phyloP scores from a whole-genome alignment of 2,888 invertebrate species.

The Osedax fenrisi region DNA sequence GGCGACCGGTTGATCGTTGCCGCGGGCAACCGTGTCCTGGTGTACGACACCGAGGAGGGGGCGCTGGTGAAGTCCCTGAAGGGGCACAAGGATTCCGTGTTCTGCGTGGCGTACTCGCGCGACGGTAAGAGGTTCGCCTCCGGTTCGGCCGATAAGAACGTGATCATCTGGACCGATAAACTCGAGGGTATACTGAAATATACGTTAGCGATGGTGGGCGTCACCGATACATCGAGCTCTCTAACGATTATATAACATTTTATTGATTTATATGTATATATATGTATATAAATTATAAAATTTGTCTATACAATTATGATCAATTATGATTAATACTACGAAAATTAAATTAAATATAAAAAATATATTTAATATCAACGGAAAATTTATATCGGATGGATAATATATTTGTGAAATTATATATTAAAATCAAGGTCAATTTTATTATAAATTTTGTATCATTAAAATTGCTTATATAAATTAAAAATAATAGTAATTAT shows the following conservation, averaged over 20 bases:
- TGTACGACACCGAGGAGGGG: slow-evolving; percentile 83
- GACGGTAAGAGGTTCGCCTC: slow-evolving; percentile 94
- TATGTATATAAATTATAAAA: not conserved
- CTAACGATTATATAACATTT: too few species aligned
- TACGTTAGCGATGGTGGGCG: slow-evolving; percentile 65
- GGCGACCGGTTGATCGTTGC: slow-evolving; percentile 84
- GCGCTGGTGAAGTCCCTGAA: slow-evolving; percentile 77
- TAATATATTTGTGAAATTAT: too few species aligned
- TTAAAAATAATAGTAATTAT: too few species aligned
- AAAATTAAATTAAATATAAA: not conserved
- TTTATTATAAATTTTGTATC: too few species aligned
- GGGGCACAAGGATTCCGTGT: slow-evolving; percentile 83
- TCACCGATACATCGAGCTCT: too few species aligned
- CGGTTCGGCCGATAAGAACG: slow-evolving; percentile 88
- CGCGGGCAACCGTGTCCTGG: slow-evolving; percentile 81
- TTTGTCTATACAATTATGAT: not conserved
- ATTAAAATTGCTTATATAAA: too few species aligned
- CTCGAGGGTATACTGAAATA: slow-evolving; percentile 89
- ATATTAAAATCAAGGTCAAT: too few species aligned
- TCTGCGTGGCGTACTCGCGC: slow-evolving; percentile 76
- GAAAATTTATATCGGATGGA: too few species aligned
- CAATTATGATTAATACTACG: not conserved
- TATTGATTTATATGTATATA: too few species aligned
- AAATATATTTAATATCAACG: too few species aligned
- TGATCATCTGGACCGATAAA: slow-evolving; percentile 92